Conservation (phyloP, 2,888 invertebrate species). For the Isotomurus palustris region DNA sequence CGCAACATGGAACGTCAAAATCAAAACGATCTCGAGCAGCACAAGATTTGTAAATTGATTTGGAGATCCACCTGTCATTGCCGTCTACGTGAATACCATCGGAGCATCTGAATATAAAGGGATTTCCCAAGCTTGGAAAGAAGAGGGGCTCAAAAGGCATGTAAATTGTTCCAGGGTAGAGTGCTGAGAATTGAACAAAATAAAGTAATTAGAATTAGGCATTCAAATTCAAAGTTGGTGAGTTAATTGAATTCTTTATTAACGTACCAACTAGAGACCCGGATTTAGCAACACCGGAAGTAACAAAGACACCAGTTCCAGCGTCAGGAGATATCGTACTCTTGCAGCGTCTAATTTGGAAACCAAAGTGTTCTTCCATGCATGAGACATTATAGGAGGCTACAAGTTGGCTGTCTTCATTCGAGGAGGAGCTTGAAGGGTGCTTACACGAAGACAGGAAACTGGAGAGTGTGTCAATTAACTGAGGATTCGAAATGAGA, state of each 20-base stretch:
- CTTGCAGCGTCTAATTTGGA: conserved; percentile 21
- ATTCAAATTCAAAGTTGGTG: neutral
- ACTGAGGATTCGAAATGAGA: conserved; percentile 11
- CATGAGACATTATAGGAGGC: conserved; percentile 13
- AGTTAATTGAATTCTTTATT: conserved; percentile 8
- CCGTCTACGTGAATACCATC: conserved; percentile 54
- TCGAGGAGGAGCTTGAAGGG: neutral
- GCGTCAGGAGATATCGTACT: conserved; percentile 26
- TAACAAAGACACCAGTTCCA: conserved; percentile 45
- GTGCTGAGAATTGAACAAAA: conserved; percentile 15
- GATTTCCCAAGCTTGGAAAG: conserved; percentile 53
- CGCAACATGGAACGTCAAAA: conserved; percentile 49
- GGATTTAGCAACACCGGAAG: conserved; percentile 39
- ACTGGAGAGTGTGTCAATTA: conserved; percentile 7
- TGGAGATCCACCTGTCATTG: conserved; percentile 52
- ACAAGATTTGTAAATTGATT: conserved; percentile 51
- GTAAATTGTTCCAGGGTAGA: conserved; percentile 52
- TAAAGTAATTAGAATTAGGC: neutral
- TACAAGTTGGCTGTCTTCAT: neutral
- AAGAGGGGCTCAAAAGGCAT: conserved; percentile 52
- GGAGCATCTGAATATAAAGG: conserved; percentile 54
- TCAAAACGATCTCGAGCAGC: conserved; percentile 38
- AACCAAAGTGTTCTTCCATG: conserved; percentile 31
- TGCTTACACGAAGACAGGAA: conserved; percentile 20
- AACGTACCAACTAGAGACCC: conserved; percentile 47